Evolutionary conservation across 2,888 invertebrate species (phyloP).

Genomic region (Ypsolopha sequella): DNA sequence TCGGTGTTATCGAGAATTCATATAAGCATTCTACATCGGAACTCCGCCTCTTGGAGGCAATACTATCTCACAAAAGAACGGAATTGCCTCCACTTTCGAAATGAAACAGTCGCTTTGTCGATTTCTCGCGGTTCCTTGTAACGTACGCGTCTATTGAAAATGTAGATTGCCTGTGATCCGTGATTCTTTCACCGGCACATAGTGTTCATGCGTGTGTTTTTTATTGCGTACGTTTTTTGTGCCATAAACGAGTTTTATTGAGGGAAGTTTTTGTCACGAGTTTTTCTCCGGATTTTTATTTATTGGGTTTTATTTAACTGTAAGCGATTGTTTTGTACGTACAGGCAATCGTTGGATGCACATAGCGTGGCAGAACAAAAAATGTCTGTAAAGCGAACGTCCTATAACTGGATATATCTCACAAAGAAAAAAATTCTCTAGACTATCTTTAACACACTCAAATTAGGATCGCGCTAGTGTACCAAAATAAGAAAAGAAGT

Average conservation of each 20-base stretch:
- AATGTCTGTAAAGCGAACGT: no score
- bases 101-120: slow-evolving; percentile 57
- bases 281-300: no score
- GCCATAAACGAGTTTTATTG: background rate
- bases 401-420: no score
- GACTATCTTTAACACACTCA: no score
- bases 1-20: slow-evolving; percentile 1
- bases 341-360: no score
- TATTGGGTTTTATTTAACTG: no score
- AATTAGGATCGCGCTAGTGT: no score
- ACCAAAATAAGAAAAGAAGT: no score
- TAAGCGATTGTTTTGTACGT: no score
- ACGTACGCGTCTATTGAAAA: slow-evolving; percentile 51
- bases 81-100: slow-evolving; percentile 54
- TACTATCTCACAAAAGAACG: slow-evolving; percentile 51
- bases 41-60: slow-evolving; percentile 50
- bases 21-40: slow-evolving; percentile 31
- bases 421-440: no score
- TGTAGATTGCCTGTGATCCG: slow-evolving; percentile 15
- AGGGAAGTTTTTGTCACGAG: background rate
- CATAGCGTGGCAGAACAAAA: no score
- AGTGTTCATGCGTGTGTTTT: slow-evolving; percentile 10
- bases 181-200: background rate
- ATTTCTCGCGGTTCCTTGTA: slow-evolving; percentile 44
- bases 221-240: slow-evolving; percentile 16